phyloP scores from a whole-genome alignment of 2,888 invertebrate genomes.

The Chouioia cunea region DNA sequence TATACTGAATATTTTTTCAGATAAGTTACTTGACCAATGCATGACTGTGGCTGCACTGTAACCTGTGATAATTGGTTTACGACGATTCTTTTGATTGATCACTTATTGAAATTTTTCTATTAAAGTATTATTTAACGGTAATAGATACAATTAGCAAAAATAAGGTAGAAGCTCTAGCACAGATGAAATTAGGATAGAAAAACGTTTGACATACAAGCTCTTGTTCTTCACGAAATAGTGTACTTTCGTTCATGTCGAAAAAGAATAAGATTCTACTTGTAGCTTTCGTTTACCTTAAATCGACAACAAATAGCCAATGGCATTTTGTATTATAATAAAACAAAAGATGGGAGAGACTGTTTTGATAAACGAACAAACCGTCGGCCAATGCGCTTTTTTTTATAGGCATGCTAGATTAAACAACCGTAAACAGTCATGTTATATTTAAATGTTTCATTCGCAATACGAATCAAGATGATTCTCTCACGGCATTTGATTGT shows the following conservation, averaged over 20 bases:
- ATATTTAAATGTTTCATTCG: constrained; percentile 27
- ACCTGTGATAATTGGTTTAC: constrained; percentile 53
- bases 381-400: constrained; percentile 54
- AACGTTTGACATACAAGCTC: not conserved
- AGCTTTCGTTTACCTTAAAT: not conserved
- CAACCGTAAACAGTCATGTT: constrained; percentile 49
- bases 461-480: too few species aligned
- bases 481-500: too few species aligned
- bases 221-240: constrained; percentile 43
- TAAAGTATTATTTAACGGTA: constrained; percentile 45
- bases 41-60: constrained; percentile 42
- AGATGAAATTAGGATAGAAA: constrained; percentile 48
- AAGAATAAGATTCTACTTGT: constrained; percentile 38
- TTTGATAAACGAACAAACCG: constrained; percentile 53
- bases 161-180: constrained; percentile 48
- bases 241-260: constrained; percentile 54
- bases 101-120: constrained; percentile 40
- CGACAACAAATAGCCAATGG: constrained; percentile 28
- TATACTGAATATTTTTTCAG: constrained; percentile 46
- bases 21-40: constrained; percentile 44
- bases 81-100: constrained; percentile 44
- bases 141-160: constrained; percentile 50
- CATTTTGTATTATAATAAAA: constrained; percentile 38
- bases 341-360: constrained; percentile 53
- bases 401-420: constrained; percentile 51